phyloP scores from a whole-genome alignment of 2,113 vertebrate genomes.

The Felis catus region DNA sequence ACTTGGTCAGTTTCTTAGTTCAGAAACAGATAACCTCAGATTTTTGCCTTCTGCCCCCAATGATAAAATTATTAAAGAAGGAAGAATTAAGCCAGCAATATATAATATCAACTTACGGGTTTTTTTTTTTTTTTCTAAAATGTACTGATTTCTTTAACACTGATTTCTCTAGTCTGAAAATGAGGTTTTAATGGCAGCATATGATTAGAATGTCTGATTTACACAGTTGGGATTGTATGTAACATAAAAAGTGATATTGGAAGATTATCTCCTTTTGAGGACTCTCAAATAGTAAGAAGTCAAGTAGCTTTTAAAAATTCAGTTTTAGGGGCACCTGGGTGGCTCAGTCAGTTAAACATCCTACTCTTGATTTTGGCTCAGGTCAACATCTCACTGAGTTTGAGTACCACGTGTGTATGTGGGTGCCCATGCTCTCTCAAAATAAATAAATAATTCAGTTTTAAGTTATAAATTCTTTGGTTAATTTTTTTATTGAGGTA shows the following conservation, averaged over 20 bases:
- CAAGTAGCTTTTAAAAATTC: neutral
- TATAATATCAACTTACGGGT: neutral
- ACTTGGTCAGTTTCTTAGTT: neutral
- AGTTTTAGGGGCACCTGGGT: neutral
- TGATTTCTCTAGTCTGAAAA: neutral
- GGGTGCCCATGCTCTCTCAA: too few species aligned
- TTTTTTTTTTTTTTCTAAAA: neutral
- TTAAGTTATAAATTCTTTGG: neutral
- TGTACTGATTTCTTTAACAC: neutral
- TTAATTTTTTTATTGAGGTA: neutral
- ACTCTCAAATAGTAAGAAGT: conserved; percentile 4
- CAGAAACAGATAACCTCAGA: neutral
- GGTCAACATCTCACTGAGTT: too few species aligned
- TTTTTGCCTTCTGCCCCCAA: neutral
- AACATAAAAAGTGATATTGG: neutral
- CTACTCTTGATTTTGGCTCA: too few species aligned
- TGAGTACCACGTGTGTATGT: too few species aligned
- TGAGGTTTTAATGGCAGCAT: neutral
- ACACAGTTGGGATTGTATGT: neutral
- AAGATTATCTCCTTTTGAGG: neutral
- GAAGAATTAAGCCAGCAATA: neutral
- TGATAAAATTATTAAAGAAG: neutral
- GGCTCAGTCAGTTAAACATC: too few species aligned
- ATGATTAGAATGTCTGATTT: neutral
- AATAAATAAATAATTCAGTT: neutral